phyloP scores from a whole-genome alignment of 2,888 invertebrate species.

The Anodontia alba region DNA sequence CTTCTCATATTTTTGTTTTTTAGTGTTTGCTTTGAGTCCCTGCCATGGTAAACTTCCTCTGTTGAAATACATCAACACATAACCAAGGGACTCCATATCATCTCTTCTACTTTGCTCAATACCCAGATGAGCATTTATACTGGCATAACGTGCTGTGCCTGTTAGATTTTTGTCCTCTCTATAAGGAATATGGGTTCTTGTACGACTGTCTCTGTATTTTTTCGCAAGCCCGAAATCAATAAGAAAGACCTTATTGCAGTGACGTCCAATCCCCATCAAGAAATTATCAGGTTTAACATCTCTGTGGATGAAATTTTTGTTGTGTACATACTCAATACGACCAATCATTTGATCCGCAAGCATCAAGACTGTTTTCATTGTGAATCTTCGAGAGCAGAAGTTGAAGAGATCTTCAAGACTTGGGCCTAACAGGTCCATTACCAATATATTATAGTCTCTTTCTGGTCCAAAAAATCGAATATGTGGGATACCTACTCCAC shows the following conservation, averaged over 20 bases:
- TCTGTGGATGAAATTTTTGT: slow-evolving; percentile 99
- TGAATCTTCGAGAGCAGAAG: slow-evolving; percentile 99
- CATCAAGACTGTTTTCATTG: slow-evolving; percentile 99
- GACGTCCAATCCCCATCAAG: slow-evolving; percentile 86
- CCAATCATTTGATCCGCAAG: slow-evolving; percentile 93
- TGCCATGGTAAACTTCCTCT: slow-evolving; percentile 97
- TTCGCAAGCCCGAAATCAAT: slow-evolving; percentile 99
- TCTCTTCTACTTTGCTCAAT: slow-evolving; percentile 99
- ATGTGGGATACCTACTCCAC: slow-evolving; percentile 85
- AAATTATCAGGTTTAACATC: slow-evolving; percentile 87
- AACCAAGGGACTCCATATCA: slow-evolving; percentile 99
- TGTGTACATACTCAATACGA: slow-evolving; percentile 98
- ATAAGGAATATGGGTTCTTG: slow-evolving; percentile 97
- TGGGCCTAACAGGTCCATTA: slow-evolving; percentile 97
- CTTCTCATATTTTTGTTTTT: slow-evolving; percentile 99
- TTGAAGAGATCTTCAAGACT: slow-evolving; percentile 91
- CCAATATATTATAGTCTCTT: slow-evolving; percentile 98
- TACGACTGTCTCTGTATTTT: slow-evolving; percentile 97
- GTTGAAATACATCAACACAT: slow-evolving; percentile 99
- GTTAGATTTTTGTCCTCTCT: slow-evolving; percentile 86
- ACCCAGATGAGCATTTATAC: slow-evolving; percentile 99
- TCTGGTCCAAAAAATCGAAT: slow-evolving; percentile 89
- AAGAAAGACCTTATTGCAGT: slow-evolving; percentile 90
- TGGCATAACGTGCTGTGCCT: slow-evolving; percentile 92
- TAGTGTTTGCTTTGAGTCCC: slow-evolving; percentile 97